Conservation (phyloP, 2,797 vertebrate species). For the Halcyon chelicuti region DNA sequence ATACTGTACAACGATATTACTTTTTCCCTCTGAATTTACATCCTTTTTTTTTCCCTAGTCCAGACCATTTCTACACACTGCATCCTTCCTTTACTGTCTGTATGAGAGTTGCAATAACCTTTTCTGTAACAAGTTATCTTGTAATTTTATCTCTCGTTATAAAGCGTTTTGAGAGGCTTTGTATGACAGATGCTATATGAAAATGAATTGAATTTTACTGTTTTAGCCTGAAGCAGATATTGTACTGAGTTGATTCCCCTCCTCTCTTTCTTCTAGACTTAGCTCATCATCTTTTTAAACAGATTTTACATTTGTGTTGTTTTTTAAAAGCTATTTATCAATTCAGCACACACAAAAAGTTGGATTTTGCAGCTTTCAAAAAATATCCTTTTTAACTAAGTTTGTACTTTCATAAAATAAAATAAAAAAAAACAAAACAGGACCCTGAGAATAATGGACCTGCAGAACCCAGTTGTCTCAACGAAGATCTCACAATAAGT, state of each 20-base stretch:
- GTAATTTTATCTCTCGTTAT: conserved; percentile 23
- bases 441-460: not conserved
- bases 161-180: conserved; percentile 39
- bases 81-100: not conserved
- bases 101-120: not conserved
- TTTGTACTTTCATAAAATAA: not conserved
- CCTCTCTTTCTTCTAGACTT: not conserved
- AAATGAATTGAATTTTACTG: conserved; percentile 47
- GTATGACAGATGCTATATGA: conserved; percentile 25
- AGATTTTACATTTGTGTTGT: not conserved
- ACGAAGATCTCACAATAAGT: not conserved
- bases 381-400: not conserved
- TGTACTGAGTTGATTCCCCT: not conserved
- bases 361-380: not conserved
- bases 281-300: conserved; percentile 12
- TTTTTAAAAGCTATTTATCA: not conserved
- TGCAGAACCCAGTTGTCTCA: not conserved
- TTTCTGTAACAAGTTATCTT: conserved; percentile 7
- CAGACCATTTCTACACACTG: not conserved
- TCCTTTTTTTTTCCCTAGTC: not conserved
- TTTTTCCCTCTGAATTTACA: not conserved
- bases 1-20: not conserved
- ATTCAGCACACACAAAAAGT: not conserved
- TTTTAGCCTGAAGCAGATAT: conserved; percentile 52
- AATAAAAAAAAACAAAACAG: not conserved